A percentile compares a stretch with the other conserved stretches of the same genome.
phyloP scores from a whole-genome alignment of 2,797 vertebrate genomes.

The Eutrigla gurnardus region DNA sequence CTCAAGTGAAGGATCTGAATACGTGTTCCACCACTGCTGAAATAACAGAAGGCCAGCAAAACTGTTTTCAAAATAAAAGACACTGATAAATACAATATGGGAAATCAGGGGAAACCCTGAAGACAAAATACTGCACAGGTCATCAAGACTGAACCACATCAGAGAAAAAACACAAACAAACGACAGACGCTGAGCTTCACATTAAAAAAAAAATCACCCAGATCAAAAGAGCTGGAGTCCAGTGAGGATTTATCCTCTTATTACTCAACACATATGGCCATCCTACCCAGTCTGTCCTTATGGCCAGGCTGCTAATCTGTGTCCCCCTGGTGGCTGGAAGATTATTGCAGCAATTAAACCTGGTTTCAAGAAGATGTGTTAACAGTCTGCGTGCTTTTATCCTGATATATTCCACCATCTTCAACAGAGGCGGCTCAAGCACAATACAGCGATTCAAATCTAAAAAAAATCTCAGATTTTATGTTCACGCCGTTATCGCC shows the following conservation, averaged over 20 bases:
- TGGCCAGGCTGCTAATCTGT: conserved; percentile 27
- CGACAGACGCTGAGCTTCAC: conserved; percentile 25
- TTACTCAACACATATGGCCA: conserved; percentile 50
- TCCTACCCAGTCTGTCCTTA: conserved; percentile 11
- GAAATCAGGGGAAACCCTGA: conserved; percentile 7
- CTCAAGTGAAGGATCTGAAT: not conserved
- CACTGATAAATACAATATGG: conserved; percentile 15
- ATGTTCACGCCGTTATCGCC: no score
- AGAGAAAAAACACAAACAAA: not conserved
- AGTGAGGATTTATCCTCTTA: conserved; percentile 56
- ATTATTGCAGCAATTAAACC: not conserved
- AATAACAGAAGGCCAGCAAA: not conserved
- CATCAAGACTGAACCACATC: conserved; percentile 39
- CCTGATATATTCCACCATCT: not conserved
- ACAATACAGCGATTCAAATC: no score
- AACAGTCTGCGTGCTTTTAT: not conserved
- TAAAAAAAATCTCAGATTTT: no score
- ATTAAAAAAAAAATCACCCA: conserved; percentile 45
- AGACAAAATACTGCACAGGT: conserved; percentile 36
- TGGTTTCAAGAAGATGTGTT: not conserved
- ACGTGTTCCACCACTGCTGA: not conserved
- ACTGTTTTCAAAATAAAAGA: not conserved
- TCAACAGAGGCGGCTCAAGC: not conserved
- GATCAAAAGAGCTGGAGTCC: conserved; percentile 52
- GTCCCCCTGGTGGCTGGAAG: conserved; percentile 62